These are phyloP conservation scores for Apocrypta bakeri DNA, from an alignment of 1,140 invertebrate genomes.

Conservation along the genomic window DNA sequence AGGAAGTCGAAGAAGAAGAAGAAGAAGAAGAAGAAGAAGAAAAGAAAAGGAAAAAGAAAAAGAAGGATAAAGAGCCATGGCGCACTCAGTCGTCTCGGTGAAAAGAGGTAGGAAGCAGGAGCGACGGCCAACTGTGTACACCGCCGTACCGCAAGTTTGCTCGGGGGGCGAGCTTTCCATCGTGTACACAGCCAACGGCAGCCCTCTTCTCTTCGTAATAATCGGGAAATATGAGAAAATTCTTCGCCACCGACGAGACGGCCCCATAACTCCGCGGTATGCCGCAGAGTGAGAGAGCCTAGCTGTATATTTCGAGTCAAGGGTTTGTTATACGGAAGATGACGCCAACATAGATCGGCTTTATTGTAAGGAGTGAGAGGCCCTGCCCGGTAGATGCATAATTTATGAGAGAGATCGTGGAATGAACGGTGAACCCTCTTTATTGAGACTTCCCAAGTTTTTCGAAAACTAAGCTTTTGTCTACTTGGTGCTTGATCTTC, in stretches of 20 bases:
- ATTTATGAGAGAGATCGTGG: slow-evolving; percentile 5
- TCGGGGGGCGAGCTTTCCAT: slow-evolving; percentile 11
- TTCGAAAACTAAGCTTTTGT: too few relatives aligned
- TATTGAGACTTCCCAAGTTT: too few relatives aligned
- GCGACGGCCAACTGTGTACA: background rate
- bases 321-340: background rate
- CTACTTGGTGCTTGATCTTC: too few relatives aligned
- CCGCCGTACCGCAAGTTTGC: slow-evolving; percentile 14
- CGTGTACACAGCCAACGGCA: slow-evolving; percentile 21
- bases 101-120: slow-evolving; percentile 34
- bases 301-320: background rate
- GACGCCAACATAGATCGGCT: background rate
- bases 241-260: slow-evolving; percentile 33
- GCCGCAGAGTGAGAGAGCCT: background rate
- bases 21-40: slow-evolving; percentile 8
- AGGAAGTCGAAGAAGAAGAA: slow-evolving; percentile 7
- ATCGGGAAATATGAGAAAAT: slow-evolving; percentile 52
- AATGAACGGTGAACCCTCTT: slow-evolving; percentile 4
- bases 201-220: slow-evolving; percentile 34
- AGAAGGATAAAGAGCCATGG: slow-evolving; percentile 33
- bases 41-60: too few relatives aligned
- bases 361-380: background rate
- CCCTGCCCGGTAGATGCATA: background rate
- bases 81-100: slow-evolving; percentile 25
- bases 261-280: slow-evolving; percentile 34